phyloP scores from a whole-genome alignment of 2,888 invertebrate species.

The Ochlodes sylvanus region DNA sequence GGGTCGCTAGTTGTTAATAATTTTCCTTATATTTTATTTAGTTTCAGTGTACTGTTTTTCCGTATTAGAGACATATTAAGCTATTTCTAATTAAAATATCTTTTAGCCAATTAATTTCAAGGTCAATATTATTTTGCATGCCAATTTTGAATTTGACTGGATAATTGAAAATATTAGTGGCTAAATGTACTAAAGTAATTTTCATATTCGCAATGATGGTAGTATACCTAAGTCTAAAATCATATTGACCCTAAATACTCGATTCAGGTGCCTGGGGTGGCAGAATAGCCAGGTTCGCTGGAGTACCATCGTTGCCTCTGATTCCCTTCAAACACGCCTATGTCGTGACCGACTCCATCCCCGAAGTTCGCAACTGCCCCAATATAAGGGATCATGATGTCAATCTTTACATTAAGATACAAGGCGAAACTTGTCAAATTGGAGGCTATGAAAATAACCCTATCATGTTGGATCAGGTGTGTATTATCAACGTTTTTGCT shows the following conservation, averaged over 20 bases:
- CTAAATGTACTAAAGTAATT: too few species aligned
- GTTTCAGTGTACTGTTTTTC: too few species aligned
- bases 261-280: conserved; percentile 90
- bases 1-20: too few species aligned
- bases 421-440: conserved; percentile 92
- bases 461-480: conserved; percentile 89
- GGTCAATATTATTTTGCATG: too few species aligned
- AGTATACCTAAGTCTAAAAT: too few species aligned
- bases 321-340: conserved; percentile 95
- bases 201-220: too few species aligned
- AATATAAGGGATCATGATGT: conserved; percentile 95
- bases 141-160: too few species aligned
- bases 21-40: too few species aligned
- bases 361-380: conserved; percentile 90
- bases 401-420: conserved; percentile 92
- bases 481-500: background rate
- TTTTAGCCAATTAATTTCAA: too few species aligned
- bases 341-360: conserved; percentile 91
- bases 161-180: too few species aligned
- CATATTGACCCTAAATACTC: background rate
- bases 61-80: too few species aligned
- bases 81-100: too few species aligned
- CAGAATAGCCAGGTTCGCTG: conserved; percentile 88
- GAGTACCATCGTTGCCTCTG: conserved; percentile 88
- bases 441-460: conserved; percentile 96